Evolutionary conservation across 2,797 vertebrate species (phyloP), one percentile per base, ranked within the genome.

Genomic region (Cynodonichthys magdalenae): DNA sequence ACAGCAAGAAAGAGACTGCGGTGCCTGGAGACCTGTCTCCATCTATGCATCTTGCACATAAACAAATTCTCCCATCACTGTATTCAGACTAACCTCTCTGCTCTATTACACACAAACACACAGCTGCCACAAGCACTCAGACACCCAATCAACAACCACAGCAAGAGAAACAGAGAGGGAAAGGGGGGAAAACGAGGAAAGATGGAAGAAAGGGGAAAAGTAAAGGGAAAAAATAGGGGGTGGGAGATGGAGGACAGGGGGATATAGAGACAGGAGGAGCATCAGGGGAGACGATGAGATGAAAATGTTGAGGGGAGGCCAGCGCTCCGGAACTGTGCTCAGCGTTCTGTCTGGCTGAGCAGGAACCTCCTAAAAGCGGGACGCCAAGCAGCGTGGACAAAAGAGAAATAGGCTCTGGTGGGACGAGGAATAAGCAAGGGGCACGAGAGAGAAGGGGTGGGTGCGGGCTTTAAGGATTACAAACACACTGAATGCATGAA

Each of bases 61-160:
- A 96, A 96, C 96, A 96, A 96, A 97, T 96, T 97, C 95, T 96
- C 96, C 96, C 94, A 95, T 96, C 94, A 95, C 95, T 96, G 95
- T 95, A 96, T 97, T 96, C 95, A 95, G 96, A 97, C 94, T 95
- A 95, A 95, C 94, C 96, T 97, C 96, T 96, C 96, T 96, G 96
- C 95, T 97, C 96, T 97, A 98, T 97, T 97, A 97, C 95, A 96
- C 96, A 95, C 92, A 96, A 59, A 96, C 96, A 96, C 96, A 97
- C 95, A 96, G 95, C 95, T 97, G 96, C 96, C 96, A 98, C 95
- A 95, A 96, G 94, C 95, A 96, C 95, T 98, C 97, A 97, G 95
- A 97, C 95, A 96, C 95, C 96, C 96, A 97, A 98, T 98, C 96
- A 97, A 98, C 96, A 95, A 97, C 95, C 94, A 94, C 94, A 93